Base-by-base conservation (phyloP, 2,888 invertebrate species). In the Liposcelis brunnea region DNA sequence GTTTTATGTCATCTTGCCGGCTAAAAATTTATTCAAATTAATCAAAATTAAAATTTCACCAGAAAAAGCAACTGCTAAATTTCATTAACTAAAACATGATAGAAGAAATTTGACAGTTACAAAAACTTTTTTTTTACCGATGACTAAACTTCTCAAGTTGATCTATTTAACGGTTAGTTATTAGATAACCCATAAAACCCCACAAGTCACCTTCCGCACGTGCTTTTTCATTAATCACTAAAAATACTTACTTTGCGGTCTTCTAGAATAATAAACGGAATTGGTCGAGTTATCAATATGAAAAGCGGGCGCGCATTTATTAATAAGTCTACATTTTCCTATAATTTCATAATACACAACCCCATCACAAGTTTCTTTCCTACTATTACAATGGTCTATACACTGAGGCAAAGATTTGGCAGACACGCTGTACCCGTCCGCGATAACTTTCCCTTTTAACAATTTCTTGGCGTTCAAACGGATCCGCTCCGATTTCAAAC, bases 241-340 rank as follows among this genome's bases (percentile, higher is more conserved):
- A n/a, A 35, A 15, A 7, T 18, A 40, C 40, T 40, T 19, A 40
- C 40, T 40, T 7, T 19, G 40, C 40, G 40, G 40, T 40, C 40
- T 40, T 19, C 16, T 40, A 21, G 40, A 40, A 21, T 18, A 40
- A 40, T 18, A 40, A 12, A 40, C 40, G 4, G 40, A 16, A 19
- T 16, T 21, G 12, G 40, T 19, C 15, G 40, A 40, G 16, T 40
- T 40, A 19, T 40, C 40, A 3, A 40, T 11, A 6, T 40, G 40
- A 16, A 19, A 12, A 4, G 40, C 19, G 12, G 40, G 19, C 3
- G 16, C 40, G 19, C 40, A 40, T 19, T 40, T 40, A 18, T 40
- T 19, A 11, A 40, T 19, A 16, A 40, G 15, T 21, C 40, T 16
- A 40, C 40, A 40, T 21, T 40, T 40, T 19, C 40, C 16, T 16